Percentiles rank a stretch among this genome's conserved stretches.
Conservation (phyloP, 1,140 invertebrate species). For the Leptinotarsa defecta region DNA sequence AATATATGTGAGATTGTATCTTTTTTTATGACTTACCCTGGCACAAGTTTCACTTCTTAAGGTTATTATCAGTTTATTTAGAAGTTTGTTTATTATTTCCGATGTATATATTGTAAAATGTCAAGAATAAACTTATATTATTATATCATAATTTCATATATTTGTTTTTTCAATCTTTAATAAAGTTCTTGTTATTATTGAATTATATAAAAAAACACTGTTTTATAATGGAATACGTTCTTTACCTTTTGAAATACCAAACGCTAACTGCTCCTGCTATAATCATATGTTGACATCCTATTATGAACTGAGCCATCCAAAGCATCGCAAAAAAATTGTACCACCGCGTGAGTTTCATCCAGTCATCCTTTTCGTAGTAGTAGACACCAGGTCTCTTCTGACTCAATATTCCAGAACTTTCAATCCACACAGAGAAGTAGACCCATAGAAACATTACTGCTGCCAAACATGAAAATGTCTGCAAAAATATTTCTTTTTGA, state of each 20-base stretch:
- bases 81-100: too few relatives aligned
- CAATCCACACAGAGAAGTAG: slow-evolving; percentile 65
- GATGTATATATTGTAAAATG: too few relatives aligned
- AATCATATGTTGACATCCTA: slow-evolving; percentile 79
- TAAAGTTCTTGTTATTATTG: too few relatives aligned
- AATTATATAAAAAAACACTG: too few relatives aligned
- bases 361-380: slow-evolving; percentile 61
- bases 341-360: slow-evolving; percentile 58
- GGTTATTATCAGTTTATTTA: too few relatives aligned
- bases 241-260: slow-evolving; percentile 81
- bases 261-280: slow-evolving; percentile 73
- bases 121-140: too few relatives aligned
- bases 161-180: too few relatives aligned
- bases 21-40: too few relatives aligned
- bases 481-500: slow-evolving; percentile 44
- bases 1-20: too few relatives aligned
- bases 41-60: too few relatives aligned
- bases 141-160: too few relatives aligned
- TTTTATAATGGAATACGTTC: too few relatives aligned
- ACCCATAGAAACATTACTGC: slow-evolving; percentile 64
- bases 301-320: slow-evolving; percentile 74
- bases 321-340: slow-evolving; percentile 67
- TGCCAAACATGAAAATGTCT: slow-evolving; percentile 69
- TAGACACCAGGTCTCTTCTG: slow-evolving; percentile 56
- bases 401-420: slow-evolving; percentile 65